phyloP scores from a whole-genome alignment of 2,888 invertebrate species.

The Adelphocoris suturalis region DNA sequence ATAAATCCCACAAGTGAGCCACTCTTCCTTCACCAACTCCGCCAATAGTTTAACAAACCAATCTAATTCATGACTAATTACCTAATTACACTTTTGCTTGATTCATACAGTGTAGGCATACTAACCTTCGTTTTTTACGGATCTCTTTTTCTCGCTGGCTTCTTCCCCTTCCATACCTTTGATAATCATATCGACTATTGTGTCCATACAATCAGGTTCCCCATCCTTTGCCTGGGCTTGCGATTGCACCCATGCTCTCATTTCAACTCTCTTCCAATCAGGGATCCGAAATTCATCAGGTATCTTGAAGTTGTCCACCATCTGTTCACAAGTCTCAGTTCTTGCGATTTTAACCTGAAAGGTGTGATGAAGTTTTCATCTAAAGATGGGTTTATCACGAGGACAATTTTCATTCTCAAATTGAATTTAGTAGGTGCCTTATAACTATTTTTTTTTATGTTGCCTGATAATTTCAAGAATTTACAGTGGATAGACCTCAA shows the following conservation, averaged over 20 bases:
- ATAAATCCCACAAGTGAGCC: too few relatives aligned
- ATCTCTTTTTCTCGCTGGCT: not conserved
- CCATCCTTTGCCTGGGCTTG: conserved; percentile 2
- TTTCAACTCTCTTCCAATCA: not conserved
- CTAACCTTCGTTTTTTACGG: not conserved
- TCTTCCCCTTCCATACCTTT: conserved; percentile 55
- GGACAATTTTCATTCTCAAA: too few relatives aligned
- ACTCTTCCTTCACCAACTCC: too few relatives aligned
- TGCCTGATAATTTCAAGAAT: too few relatives aligned
- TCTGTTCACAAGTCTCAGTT: conserved; percentile 46
- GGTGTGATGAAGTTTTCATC: not conserved
- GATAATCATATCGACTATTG: conserved; percentile 45
- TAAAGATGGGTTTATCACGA: not conserved
- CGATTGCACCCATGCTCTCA: conserved; percentile 5
- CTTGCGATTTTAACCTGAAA: not conserved
- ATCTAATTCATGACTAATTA: too few relatives aligned
- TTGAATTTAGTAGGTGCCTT: too few relatives aligned
- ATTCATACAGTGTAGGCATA: not conserved
- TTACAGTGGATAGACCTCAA: too few relatives aligned
- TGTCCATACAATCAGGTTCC: conserved; percentile 39
- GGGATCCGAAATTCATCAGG: conserved; percentile 15
- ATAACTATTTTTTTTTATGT: too few relatives aligned
- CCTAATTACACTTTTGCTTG: too few relatives aligned
- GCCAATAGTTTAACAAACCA: too few relatives aligned
- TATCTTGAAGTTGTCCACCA: conserved; percentile 33